phyloP scores from a whole-genome alignment of 2,888 invertebrate species.

The Calameuta filiformis region DNA sequence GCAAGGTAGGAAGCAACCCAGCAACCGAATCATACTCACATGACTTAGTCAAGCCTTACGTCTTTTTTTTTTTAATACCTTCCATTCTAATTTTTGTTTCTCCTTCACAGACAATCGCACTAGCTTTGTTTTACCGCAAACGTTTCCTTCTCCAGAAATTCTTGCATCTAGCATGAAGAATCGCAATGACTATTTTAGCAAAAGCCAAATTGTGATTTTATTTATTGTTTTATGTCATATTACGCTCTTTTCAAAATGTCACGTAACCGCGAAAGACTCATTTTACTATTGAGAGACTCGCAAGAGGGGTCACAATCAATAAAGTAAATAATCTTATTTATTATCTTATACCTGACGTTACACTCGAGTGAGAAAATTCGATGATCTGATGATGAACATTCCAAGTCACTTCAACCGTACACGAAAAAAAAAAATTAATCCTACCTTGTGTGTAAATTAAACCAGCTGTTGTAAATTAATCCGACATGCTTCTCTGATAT shows the following conservation, averaged over 20 bases:
- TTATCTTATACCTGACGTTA: not conserved
- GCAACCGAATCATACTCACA: conserved; percentile 68
- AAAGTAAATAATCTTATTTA: not conserved
- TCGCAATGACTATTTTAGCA: conserved; percentile 20
- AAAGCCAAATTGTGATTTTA: not conserved
- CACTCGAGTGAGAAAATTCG: not conserved
- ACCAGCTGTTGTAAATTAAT: conserved; percentile 1
- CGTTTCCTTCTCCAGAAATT: conserved; percentile 25
- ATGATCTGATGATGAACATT: not conserved
- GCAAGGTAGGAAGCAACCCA: conserved; percentile 76
- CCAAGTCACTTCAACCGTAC: not conserved
- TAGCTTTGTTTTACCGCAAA: conserved; percentile 34
- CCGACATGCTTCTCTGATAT: conserved; percentile 4
- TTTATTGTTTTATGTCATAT: not conserved
- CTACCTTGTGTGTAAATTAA: not conserved
- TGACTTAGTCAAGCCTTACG: conserved; percentile 63
- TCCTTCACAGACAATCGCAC: conserved; percentile 39
- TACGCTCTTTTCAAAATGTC: not conserved
- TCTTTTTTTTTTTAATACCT: conserved; percentile 38
- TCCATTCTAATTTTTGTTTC: conserved; percentile 40
- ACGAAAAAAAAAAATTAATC: not conserved
- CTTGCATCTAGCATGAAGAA: conserved; percentile 36
- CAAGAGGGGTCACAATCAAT: not conserved
- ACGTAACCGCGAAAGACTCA: not conserved
- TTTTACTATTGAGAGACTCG: not conserved